Conservation (phyloP, 2,113 vertebrate species). For the Sporophila hypoxantha region DNA sequence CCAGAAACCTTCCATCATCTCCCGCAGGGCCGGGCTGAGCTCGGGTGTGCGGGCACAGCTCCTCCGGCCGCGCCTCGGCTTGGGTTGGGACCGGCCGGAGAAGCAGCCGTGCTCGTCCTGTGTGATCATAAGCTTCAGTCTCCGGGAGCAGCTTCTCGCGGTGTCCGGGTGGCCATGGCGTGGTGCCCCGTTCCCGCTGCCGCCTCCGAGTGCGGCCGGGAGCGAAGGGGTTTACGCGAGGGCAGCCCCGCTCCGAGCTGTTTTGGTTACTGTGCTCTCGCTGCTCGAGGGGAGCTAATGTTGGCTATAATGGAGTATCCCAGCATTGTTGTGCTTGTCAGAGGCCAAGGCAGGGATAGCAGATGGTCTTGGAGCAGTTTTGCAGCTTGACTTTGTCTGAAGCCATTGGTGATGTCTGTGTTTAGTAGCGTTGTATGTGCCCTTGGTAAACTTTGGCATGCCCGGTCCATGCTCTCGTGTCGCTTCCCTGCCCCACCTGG, state of each 20-base stretch:
- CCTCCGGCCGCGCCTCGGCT: neutral
- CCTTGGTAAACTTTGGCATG: neutral
- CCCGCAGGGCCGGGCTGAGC: neutral
- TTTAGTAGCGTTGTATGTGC: fast-evolving
- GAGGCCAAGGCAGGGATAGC: neutral
- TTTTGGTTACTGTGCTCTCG: neutral
- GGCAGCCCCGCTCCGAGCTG: neutral
- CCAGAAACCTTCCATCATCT: neutral
- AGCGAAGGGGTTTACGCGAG: fast-evolving
- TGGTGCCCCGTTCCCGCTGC: neutral
- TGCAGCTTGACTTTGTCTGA: neutral
- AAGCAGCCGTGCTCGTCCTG: neutral
- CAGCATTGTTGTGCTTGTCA: neutral
- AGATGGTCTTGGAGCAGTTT: neutral
- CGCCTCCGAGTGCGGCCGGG: neutral
- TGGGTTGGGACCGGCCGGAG: neutral
- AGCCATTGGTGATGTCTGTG: fast-evolving
- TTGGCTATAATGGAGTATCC: neutral
- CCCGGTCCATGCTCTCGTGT: neutral
- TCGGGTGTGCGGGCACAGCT: neutral
- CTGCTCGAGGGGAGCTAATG: neutral
- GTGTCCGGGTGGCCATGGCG: neutral
- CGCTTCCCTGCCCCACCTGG: fast-evolving
- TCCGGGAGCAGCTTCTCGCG: neutral
- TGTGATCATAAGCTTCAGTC: neutral